Evolutionary conservation across 2,797 vertebrate species (phyloP).

Genomic region (Muscicapa comitata): DNA sequence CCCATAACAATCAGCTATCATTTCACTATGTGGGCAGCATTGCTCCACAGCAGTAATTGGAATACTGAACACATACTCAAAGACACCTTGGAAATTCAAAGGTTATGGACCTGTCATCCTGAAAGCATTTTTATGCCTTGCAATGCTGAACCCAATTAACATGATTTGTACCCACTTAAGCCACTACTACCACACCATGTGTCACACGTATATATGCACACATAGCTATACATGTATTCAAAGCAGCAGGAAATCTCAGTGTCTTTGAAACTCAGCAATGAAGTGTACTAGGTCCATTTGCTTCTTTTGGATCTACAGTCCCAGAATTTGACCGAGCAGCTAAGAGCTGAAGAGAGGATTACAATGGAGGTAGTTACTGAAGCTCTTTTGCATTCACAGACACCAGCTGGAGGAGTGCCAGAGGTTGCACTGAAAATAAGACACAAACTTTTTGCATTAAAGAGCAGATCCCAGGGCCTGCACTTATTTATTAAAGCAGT

Average conservation of each 20-base stretch:
- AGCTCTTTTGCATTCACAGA: background rate
- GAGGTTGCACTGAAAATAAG: background rate
- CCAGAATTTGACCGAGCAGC: background rate
- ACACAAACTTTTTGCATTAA: background rate
- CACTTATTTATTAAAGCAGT: background rate
- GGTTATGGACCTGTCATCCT: background rate
- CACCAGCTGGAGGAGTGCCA: background rate
- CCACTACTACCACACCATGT: background rate
- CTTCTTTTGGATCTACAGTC: background rate
- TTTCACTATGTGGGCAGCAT: background rate
- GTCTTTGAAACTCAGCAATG: background rate
- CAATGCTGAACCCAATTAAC: background rate
- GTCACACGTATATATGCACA: background rate
- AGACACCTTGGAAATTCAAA: background rate
- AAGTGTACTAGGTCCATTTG: background rate
- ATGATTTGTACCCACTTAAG: background rate
- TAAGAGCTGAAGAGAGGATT: background rate
- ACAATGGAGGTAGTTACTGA: background rate
- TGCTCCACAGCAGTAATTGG: background rate
- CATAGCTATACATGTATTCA: accelerated
- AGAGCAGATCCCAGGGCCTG: background rate
- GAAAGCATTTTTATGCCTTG: background rate
- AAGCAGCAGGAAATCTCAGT: background rate
- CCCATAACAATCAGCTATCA: background rate
- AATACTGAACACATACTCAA: background rate